Evolutionary conservation across 2,113 vertebrate genomes (phyloP).

Genomic region (Cnemophilus loriae): DNA sequence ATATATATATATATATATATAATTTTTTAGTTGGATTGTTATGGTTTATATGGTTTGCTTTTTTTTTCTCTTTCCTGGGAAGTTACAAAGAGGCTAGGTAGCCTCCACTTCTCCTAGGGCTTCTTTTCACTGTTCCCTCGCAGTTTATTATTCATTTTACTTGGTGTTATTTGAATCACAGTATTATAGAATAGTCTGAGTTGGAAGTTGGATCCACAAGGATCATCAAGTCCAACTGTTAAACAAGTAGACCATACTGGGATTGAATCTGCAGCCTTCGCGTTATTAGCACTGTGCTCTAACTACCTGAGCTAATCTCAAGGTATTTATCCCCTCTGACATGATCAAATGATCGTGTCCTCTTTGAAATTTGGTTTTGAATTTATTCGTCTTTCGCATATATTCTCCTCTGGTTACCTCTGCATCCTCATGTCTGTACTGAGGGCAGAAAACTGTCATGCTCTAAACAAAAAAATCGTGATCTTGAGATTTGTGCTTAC

Average conservation of each 20-base stretch:
- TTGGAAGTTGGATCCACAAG: background rate
- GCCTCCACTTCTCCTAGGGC: background rate
- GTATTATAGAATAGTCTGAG: background rate
- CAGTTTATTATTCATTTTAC: background rate
- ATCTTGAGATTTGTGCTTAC: background rate
- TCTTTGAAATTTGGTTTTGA: background rate
- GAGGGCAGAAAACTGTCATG: background rate
- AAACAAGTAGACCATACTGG: background rate
- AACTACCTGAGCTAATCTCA: background rate
- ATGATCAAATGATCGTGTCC: background rate
- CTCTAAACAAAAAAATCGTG: background rate
- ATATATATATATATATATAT: too few species aligned
- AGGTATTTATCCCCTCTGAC: background rate
- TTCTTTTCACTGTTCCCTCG: background rate
- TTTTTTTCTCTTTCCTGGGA: background rate
- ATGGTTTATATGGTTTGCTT: background rate
- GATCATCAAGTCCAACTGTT: background rate
- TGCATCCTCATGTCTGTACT: background rate
- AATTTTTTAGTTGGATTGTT: too few species aligned
- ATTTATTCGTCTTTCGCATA: background rate
- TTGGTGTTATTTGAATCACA: background rate
- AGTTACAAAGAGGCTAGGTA: background rate
- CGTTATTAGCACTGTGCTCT: background rate
- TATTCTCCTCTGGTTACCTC: background rate
- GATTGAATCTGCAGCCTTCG: background rate